Conservation (phyloP, 2,113 vertebrate genomes). For the Corvus hawaiiensis region DNA sequence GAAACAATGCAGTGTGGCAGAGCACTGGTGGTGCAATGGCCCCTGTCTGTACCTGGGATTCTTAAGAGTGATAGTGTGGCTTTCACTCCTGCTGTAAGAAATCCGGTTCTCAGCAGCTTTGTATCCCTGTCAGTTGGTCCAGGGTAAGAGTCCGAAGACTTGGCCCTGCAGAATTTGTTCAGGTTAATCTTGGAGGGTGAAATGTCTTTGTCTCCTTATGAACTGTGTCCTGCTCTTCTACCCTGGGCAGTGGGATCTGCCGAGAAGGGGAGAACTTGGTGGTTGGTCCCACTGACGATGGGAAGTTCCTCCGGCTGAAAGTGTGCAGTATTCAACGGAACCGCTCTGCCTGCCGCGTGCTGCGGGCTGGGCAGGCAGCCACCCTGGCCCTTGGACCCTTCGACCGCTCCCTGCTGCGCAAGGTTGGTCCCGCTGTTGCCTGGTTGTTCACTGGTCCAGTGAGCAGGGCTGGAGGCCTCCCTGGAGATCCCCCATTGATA, state of each 20-base stretch:
- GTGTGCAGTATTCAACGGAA: conserved; percentile 97
- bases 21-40: neutral
- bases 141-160: neutral
- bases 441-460: neutral
- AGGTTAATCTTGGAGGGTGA: neutral
- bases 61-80: neutral
- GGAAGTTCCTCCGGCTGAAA: conserved; percentile 87
- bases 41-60: neutral
- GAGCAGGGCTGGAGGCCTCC: neutral
- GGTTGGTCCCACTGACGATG: conserved; percentile 89
- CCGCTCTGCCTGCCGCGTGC: conserved; percentile 91
- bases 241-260: conserved; percentile 87
- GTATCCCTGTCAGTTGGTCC: neutral
- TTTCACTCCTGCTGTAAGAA: neutral
- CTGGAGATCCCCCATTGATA: neutral
- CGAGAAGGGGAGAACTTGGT: conserved; percentile 93
- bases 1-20: neutral
- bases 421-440: conserved; percentile 74
- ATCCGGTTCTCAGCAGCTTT: neutral
- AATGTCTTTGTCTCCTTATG: neutral
- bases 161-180: neutral
- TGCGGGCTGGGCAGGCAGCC: conserved; percentile 93
- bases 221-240: conserved; percentile 21
- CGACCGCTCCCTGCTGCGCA: conserved; percentile 89
- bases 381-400: conserved; percentile 91